phyloP scores from a whole-genome alignment of 2,113 vertebrate genomes.

The Microtus pennsylvanicus region DNA sequence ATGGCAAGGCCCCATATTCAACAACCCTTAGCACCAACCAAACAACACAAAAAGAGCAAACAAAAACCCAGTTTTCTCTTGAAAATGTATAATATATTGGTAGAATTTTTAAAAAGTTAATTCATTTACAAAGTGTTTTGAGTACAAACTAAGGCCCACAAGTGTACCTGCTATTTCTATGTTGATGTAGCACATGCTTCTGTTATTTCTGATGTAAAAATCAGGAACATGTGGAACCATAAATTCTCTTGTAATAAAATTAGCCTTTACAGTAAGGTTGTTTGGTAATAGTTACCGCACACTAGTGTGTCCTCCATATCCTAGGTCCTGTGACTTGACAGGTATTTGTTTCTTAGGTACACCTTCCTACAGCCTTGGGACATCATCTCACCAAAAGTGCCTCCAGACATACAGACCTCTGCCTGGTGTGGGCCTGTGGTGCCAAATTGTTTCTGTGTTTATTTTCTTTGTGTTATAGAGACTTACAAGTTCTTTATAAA shows the following conservation, averaged over 20 bases:
- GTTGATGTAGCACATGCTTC: neutral
- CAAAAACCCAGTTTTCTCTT: neutral
- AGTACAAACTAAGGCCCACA: neutral
- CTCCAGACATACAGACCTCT: neutral
- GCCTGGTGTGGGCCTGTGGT: neutral
- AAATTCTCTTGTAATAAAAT: conserved; percentile 7
- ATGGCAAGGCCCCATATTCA: neutral
- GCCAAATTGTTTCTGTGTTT: neutral
- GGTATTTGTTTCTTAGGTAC: neutral
- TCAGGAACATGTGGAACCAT: neutral
- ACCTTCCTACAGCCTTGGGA: neutral
- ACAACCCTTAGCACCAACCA: neutral
- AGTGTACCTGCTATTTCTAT: neutral
- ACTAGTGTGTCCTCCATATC: neutral
- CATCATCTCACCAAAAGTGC: neutral
- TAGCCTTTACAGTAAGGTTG: neutral
- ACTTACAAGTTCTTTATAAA: neutral
- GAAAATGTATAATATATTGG: neutral
- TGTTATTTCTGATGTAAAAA: neutral
- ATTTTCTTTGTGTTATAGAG: neutral
- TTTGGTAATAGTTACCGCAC: neutral
- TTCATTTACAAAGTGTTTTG: conserved; percentile 5
- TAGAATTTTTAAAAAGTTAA: neutral
- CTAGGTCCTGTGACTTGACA: neutral
- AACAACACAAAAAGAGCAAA: neutral